phyloP scores from a whole-genome alignment of 2,113 vertebrate genomes.

The Rafetus swinhoei region DNA sequence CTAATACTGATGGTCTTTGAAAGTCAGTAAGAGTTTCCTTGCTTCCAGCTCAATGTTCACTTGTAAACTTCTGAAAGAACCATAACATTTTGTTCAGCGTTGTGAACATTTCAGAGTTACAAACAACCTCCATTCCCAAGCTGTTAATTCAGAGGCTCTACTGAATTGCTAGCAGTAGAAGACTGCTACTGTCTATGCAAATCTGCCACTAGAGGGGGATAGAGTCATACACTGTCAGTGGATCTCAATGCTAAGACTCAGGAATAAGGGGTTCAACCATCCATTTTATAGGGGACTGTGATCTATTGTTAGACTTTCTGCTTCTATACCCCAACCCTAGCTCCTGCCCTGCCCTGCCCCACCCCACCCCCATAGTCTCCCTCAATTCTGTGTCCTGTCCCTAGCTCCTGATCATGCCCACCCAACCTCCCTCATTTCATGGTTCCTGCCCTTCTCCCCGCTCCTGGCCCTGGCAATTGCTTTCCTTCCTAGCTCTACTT shows the following conservation, averaged over 20 bases:
- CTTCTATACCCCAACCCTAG: neutral
- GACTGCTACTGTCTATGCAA: neutral
- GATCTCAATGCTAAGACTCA: neutral
- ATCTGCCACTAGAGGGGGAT: neutral
- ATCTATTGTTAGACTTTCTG: neutral
- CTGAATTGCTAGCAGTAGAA: neutral
- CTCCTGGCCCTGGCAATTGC: neutral
- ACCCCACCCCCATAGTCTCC: neutral
- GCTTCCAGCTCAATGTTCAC: no score
- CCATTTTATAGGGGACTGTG: neutral
- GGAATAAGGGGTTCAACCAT: neutral
- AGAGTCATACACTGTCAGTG: neutral
- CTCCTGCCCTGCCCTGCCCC: neutral
- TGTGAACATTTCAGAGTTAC: no score
- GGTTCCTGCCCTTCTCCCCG: neutral
- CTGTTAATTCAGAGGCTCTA: no score
- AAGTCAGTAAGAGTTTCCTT: neutral
- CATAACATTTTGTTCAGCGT: no score
- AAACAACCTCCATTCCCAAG: no score
- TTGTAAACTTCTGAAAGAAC: no score
- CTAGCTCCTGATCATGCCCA: neutral
- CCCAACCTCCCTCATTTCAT: neutral
- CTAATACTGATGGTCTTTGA: neutral
- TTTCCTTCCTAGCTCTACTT: neutral
- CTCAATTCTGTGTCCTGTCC: neutral